A percentile compares a stretch with the other conserved stretches of the same genome.
phyloP scores from a whole-genome alignment of 2,888 invertebrate species.

The Cataglyphis altisquamis region DNA sequence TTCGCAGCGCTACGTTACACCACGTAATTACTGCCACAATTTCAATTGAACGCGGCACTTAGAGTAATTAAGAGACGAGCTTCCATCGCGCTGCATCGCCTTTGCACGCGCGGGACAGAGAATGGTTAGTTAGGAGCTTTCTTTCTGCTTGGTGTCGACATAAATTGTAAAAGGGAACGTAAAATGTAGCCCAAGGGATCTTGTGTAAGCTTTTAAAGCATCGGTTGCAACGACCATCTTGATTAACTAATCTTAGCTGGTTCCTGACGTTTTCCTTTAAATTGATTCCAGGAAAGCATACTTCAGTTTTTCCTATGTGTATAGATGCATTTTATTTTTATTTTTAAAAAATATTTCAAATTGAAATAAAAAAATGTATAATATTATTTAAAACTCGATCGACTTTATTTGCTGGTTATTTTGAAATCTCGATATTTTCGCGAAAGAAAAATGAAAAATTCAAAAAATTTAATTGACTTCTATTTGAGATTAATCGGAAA shows the following conservation, averaged over 20 bases:
- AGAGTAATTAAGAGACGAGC: constrained; percentile 39
- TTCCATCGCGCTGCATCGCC: neutral
- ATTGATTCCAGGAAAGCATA: neutral
- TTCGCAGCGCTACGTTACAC: constrained; percentile 18
- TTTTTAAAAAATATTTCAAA: too few relatives aligned
- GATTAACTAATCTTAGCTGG: constrained; percentile 13
- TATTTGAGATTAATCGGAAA: neutral
- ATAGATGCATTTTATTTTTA: neutral
- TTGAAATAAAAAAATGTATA: too few relatives aligned
- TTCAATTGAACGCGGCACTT: constrained; percentile 46
- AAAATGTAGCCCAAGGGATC: constrained; percentile 9
- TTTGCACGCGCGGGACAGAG: neutral
- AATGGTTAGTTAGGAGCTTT: constrained; percentile 34
- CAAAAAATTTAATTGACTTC: neutral
- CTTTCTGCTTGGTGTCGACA: constrained; percentile 2
- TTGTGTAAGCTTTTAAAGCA: constrained; percentile 10
- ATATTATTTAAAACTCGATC: neutral
- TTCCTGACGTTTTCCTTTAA: neutral
- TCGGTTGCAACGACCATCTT: constrained; percentile 13
- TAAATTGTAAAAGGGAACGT: constrained; percentile 19
- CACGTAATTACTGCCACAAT: constrained; percentile 44
- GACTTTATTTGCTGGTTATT: neutral
- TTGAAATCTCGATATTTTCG: neutral
- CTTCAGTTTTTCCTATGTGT: neutral
- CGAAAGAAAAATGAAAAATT: neutral